Base-by-base conservation (phyloP, 2,888 invertebrate species). In the Trichopria drosophilae region DNA sequence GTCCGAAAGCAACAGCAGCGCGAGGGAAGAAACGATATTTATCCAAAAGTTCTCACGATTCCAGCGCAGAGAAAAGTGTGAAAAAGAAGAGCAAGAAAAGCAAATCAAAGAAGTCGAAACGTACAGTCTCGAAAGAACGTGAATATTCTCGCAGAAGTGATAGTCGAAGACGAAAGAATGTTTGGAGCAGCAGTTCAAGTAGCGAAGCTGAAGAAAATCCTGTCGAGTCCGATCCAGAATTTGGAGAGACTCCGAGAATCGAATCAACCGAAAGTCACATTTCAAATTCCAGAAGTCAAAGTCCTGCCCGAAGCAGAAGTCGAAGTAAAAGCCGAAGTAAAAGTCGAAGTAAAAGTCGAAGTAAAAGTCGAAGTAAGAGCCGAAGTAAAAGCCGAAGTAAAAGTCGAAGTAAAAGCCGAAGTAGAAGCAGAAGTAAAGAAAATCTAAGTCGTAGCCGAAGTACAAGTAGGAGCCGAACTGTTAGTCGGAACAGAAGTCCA, bases 41-140 rank as follows among this genome's bases (percentile, higher is more conserved):
- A 28, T 51, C 37, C 2, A 53, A 49, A 15, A 61, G 53, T 34
- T 58, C 56, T 3, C 63, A 59, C 12, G 60, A 60, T 10, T 59
- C 63, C 4, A 59, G 50, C 31, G 57, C 53, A 1, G 54, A 57
- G 1, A 58, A 58, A 28, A n/a, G n/a, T n/a, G 41, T 19, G 3
- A 48, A 49, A 5, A 20, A 43, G 7, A 55, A 51, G n/a, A 45
- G 34, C 7, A 45, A 3, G 51, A 62, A 9, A 53, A 55, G 20
- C 12, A 58, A 50, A 10, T 31, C 44, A 9, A 43, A 26, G 19
- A 53, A 43, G 7, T 44, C 34, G 7, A 61, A 51, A 34, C 46
- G 45, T 4, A 35, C 50, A 5, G 50, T 15, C 9, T 5, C 45
- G n/a, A 49, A 49, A 6, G 56, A 55, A 46, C 52, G 53, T 18